Conservation (phyloP, 2,888 invertebrate species). For the Philereme transversata region DNA sequence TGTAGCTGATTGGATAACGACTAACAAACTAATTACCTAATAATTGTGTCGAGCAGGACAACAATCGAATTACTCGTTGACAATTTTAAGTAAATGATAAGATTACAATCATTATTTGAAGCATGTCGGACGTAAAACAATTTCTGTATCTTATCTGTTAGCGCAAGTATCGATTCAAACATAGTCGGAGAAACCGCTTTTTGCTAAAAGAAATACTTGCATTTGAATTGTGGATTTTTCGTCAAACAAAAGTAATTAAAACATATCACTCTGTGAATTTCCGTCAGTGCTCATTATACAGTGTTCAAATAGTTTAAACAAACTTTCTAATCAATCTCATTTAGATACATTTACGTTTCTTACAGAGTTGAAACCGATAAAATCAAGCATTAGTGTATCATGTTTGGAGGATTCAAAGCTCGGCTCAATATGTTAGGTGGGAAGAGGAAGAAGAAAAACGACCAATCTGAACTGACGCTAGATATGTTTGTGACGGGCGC, state of each 20-base stretch:
- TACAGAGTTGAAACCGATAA: slow-evolving; percentile 17
- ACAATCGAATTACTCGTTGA: slow-evolving; percentile 39
- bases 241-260: slow-evolving; percentile 1
- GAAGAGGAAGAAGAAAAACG: slow-evolving; percentile 44
- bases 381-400: slow-evolving; percentile 24
- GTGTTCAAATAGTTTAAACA: background rate
- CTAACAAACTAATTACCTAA: slow-evolving; percentile 5
- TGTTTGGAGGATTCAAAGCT: slow-evolving; percentile 64
- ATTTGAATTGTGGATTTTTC: slow-evolving; percentile 34
- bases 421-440: slow-evolving; percentile 57
- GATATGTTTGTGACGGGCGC: slow-evolving; percentile 59
- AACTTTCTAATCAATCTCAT: background rate
- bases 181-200: slow-evolving; percentile 54
- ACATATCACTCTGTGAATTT: slow-evolving; percentile 12
- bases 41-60: slow-evolving; percentile 12
- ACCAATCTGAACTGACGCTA: slow-evolving; percentile 45
- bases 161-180: slow-evolving; percentile 64
- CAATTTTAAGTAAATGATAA: slow-evolving; percentile 61
- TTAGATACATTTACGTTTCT: slow-evolving; percentile 13
- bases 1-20: background rate
- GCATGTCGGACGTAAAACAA: slow-evolving; percentile 50
- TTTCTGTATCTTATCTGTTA: slow-evolving; percentile 66
- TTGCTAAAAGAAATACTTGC: slow-evolving; percentile 49
- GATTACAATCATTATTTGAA: slow-evolving; percentile 62
- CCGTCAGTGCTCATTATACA: background rate